A percentile compares a stretch with the other conserved stretches of the same genome.
phyloP scores from a whole-genome alignment of 2,888 invertebrate species.

The Pyralis farinalis region DNA sequence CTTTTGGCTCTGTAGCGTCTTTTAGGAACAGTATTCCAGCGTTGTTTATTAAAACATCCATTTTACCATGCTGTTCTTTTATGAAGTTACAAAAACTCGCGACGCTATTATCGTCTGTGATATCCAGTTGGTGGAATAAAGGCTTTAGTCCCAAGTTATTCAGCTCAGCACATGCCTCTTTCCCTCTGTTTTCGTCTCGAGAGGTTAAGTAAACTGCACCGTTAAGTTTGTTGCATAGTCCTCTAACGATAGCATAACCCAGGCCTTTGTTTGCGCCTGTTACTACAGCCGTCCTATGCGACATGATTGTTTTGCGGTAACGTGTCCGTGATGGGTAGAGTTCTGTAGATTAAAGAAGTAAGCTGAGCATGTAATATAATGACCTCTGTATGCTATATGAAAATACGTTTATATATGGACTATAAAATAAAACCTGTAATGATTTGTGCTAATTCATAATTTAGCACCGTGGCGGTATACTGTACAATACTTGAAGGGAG shows the following conservation, averaged over 20 bases:
- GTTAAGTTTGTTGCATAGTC: slow-evolving; percentile 82
- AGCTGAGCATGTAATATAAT: too few species aligned
- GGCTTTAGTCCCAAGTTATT: slow-evolving; percentile 68
- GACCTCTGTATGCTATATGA: too few species aligned
- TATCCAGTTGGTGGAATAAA: slow-evolving; percentile 85
- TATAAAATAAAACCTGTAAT: too few species aligned
- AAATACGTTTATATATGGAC: too few species aligned
- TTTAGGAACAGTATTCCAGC: slow-evolving; percentile 80
- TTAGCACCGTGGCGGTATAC: too few species aligned
- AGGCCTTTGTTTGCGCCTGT: slow-evolving; percentile 89
- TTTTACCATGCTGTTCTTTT: slow-evolving; percentile 76
- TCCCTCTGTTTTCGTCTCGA: slow-evolving; percentile 79
- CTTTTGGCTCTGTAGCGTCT: slow-evolving; percentile 51
- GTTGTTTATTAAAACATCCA: slow-evolving; percentile 88
- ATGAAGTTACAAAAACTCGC: slow-evolving; percentile 76
- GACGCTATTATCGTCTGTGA: slow-evolving; percentile 81
- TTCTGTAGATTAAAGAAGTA: too few species aligned
- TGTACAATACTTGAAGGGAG: too few species aligned
- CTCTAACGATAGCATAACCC: slow-evolving; percentile 84
- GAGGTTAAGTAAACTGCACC: slow-evolving; percentile 87
- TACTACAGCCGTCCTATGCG: slow-evolving; percentile 63
- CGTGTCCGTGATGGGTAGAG: too few species aligned
- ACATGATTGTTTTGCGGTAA: slow-evolving; percentile 37
- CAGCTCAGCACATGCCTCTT: slow-evolving; percentile 78
- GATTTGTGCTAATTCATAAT: too few species aligned